phyloP scores from a whole-genome alignment of 2,888 invertebrate species.

The Leptinotarsa juncta region DNA sequence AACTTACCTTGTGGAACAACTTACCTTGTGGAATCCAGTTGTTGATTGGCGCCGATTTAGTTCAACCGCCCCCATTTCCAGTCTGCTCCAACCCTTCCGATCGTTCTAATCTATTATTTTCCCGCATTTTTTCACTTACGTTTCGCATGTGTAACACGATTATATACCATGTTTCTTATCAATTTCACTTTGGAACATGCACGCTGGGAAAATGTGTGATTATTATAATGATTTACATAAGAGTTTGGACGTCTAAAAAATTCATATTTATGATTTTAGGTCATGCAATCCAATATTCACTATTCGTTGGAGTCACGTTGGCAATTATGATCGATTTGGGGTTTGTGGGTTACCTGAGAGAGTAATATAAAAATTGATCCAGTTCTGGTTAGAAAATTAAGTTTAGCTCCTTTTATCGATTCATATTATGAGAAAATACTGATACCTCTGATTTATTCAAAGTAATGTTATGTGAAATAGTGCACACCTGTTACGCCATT shows the following conservation, averaged over 20 bases:
- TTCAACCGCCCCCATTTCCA: neutral
- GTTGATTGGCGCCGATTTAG: neutral
- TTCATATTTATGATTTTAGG: conserved; percentile 22
- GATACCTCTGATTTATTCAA: too few species aligned
- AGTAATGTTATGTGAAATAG: too few species aligned
- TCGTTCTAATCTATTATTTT: neutral
- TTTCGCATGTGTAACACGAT: conserved; percentile 25
- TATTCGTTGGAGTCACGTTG: conserved; percentile 17
- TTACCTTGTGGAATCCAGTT: neutral
- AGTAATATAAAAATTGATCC: neutral
- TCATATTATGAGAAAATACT: too few species aligned
- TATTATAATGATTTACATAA: conserved; percentile 26
- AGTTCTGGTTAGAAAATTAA: too few species aligned
- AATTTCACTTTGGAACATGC: conserved; percentile 29
- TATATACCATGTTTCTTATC: conserved; percentile 26
- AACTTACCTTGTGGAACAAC: neutral
- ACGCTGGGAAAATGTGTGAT: conserved; percentile 22
- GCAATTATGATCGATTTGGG: conserved; percentile 8
- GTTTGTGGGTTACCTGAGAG: neutral
- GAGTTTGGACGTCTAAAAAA: conserved; percentile 21
- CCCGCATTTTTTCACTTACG: conserved; percentile 22
- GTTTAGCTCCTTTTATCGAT: too few species aligned
- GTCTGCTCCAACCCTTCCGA: neutral
- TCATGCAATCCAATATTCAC: conserved; percentile 11
- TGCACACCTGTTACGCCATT: too few species aligned